These are phyloP conservation scores for Brotula barbata DNA, from an alignment of 2,797 vertebrate genomes.

Conservation along the genomic window DNA sequence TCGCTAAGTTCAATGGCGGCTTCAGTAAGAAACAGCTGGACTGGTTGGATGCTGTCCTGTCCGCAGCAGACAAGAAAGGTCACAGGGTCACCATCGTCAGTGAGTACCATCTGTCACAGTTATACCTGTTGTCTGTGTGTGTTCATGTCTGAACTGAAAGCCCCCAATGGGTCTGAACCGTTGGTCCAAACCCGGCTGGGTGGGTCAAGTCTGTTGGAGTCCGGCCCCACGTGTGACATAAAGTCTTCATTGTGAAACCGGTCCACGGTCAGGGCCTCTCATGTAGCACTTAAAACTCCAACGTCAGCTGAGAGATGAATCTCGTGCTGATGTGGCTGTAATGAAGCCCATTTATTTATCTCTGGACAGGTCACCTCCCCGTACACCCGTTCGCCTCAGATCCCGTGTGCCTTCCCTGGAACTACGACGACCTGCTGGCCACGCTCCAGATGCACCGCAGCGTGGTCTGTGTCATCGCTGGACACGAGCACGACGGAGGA, in stretches of 20 bases:
- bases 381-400: conserved; percentile 83
- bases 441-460: conserved; percentile 82
- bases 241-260: too few species aligned
- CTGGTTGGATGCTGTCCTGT: conserved; percentile 87
- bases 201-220: too few species aligned
- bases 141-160: too few species aligned
- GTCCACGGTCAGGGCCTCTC: too few species aligned
- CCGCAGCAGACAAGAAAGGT: conserved; percentile 80
- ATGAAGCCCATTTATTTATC: too few species aligned
- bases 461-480: conserved; percentile 89
- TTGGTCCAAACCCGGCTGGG: too few species aligned
- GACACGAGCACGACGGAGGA: conserved; percentile 88
- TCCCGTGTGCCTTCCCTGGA: conserved; percentile 87
- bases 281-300: too few species aligned
- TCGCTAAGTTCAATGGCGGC: conserved; percentile 91
- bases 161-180: too few species aligned
- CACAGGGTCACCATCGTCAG: conserved; percentile 87
- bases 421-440: conserved; percentile 81
- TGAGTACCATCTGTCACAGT: conserved; percentile 72
- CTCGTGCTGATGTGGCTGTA: too few species aligned
- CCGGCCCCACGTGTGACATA: too few species aligned
- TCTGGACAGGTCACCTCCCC: conserved; percentile 86
- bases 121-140: too few species aligned
- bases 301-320: too few species aligned
- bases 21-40: conserved; percentile 88